Conservation (phyloP, 2,113 vertebrate species). For the Scalopus aquaticus region DNA sequence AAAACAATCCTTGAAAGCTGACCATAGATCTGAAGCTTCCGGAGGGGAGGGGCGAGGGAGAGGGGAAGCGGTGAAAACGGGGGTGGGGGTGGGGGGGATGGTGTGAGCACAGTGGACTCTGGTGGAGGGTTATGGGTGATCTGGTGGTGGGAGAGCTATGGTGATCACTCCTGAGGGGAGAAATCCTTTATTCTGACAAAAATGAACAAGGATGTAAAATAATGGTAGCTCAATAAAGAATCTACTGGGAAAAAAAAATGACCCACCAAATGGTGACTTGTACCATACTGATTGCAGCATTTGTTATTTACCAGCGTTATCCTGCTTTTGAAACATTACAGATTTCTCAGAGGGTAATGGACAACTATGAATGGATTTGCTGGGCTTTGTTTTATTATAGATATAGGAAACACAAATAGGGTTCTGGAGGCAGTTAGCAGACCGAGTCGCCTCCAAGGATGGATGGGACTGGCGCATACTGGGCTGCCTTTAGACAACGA, state of each 20-base stretch:
- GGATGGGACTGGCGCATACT: not conserved
- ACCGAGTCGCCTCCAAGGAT: not conserved
- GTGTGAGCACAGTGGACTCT: no score
- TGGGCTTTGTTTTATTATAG: not conserved
- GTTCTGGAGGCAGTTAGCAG: not conserved
- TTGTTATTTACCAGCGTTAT: not conserved
- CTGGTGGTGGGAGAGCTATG: no score
- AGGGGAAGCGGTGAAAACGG: no score
- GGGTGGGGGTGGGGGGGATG: no score
- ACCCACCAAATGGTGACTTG: not conserved
- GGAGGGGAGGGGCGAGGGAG: no score
- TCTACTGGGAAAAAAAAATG: not conserved
- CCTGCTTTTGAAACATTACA: not conserved
- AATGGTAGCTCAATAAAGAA: no score
- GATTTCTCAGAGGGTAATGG: not conserved
- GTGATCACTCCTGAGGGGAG: no score
- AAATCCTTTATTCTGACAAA: no score
- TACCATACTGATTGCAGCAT: not conserved
- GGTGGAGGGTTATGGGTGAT: no score
- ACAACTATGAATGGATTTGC: not conserved
- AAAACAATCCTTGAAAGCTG: no score
- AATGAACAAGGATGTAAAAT: no score
- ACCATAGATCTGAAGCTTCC: no score
- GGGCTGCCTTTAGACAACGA: not conserved
- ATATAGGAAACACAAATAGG: not conserved